These are phyloP conservation scores for Scrobipalpa costella DNA, from an alignment of 2,888 invertebrate genomes.

Conservation along the genomic window DNA sequence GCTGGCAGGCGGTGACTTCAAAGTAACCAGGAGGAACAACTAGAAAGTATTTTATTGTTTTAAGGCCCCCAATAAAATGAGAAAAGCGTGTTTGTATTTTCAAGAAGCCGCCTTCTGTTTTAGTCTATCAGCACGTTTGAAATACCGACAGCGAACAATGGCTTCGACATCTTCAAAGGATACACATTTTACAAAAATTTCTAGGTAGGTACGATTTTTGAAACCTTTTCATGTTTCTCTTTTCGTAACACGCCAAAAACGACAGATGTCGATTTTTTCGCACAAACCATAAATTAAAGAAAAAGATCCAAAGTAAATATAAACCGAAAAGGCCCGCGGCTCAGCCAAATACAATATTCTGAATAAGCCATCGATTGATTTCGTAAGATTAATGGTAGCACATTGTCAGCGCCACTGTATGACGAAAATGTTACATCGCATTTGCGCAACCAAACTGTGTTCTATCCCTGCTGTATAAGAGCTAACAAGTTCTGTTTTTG, in stretches of 20 bases:
- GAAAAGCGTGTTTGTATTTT: constrained; percentile 54
- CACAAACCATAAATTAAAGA: constrained; percentile 69
- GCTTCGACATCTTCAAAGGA: constrained; percentile 21
- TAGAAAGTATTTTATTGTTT: constrained; percentile 68
- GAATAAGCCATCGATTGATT: constrained; percentile 82
- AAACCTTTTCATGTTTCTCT: constrained; percentile 38
- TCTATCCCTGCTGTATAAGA: constrained; percentile 60
- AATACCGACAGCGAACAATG: constrained; percentile 36
- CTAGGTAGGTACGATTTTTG: constrained; percentile 26
- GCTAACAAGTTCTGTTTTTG: constrained; percentile 59
- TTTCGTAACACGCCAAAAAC: constrained; percentile 41
- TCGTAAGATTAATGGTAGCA: constrained; percentile 79
- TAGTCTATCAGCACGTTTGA: constrained; percentile 37
- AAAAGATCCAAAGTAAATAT: constrained; percentile 79
- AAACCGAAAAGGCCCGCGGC: constrained; percentile 71
- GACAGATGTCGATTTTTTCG: constrained; percentile 73
- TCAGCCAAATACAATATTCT: constrained; percentile 79
- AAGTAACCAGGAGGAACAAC: constrained; percentile 39
- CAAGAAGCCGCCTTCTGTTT: constrained; percentile 60
- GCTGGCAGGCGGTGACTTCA: constrained; percentile 38
- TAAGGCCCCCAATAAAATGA: constrained; percentile 56
- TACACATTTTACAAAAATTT: constrained; percentile 12
- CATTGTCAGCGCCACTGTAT: constrained; percentile 78
- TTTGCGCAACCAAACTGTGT: constrained; percentile 66
- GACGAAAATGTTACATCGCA: constrained; percentile 59